phyloP scores from a whole-genome alignment of 2,888 invertebrate genomes.

The Acronicta aceris region DNA sequence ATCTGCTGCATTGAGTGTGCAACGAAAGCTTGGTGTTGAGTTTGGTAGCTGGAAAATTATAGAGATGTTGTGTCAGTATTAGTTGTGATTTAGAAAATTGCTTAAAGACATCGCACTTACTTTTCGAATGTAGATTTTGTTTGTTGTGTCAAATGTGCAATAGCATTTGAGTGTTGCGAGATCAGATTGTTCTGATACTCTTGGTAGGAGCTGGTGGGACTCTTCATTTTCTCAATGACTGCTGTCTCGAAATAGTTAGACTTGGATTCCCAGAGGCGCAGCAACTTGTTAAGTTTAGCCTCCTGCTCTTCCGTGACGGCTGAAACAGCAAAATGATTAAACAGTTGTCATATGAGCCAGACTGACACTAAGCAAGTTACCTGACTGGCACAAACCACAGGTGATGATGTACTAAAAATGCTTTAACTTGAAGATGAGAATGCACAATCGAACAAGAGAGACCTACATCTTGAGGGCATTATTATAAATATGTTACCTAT shows the following conservation, averaged over 20 bases:
- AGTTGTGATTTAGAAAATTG: constrained; percentile 8
- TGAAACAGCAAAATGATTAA: constrained; percentile 87
- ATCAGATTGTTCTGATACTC: constrained; percentile 96
- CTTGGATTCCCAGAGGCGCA: constrained; percentile 99
- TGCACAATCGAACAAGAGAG: constrained; percentile 83
- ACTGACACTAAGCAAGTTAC: constrained; percentile 82
- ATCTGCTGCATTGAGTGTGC: constrained; percentile 97
- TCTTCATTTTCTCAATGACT: constrained; percentile 95
- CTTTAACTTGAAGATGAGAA: constrained; percentile 80
- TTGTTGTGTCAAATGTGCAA: constrained; percentile 93
- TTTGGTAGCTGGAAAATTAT: constrained; percentile 91
- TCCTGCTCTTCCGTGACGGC: constrained; percentile 96
- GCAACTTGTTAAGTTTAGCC: constrained; percentile 96
- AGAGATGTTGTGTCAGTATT: constrained; percentile 18
- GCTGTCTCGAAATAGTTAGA: constrained; percentile 95
- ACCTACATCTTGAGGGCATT: constrained; percentile 88
- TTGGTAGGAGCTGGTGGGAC: constrained; percentile 96
- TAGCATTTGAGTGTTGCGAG: constrained; percentile 93
- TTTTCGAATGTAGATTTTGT: constrained; percentile 96
- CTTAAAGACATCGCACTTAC: constrained; percentile 70
- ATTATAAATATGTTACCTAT: constrained; percentile 91
- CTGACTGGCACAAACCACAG: constrained; percentile 83
- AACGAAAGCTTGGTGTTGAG: constrained; percentile 98
- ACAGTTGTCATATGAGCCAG: constrained; percentile 76
- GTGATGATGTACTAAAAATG: constrained; percentile 80